These are phyloP conservation scores for Meiosimyza platycephala DNA, from an alignment of 2,888 invertebrate genomes.

Conservation along the genomic window DNA sequence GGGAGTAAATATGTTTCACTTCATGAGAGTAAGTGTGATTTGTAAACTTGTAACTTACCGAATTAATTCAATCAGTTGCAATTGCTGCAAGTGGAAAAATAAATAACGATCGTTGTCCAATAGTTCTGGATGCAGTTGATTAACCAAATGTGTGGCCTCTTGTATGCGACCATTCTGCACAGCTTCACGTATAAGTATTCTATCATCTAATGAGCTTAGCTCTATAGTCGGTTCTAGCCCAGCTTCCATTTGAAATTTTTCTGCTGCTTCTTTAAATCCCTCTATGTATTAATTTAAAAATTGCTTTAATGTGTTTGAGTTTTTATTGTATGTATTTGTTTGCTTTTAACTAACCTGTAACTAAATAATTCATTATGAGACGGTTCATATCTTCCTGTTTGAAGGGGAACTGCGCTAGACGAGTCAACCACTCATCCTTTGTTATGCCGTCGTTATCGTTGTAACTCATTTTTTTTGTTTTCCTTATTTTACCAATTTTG, in stretches of 20 bases:
- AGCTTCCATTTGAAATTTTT: conserved; percentile 95
- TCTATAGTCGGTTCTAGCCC: conserved; percentile 84
- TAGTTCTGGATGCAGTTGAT: conserved; percentile 93
- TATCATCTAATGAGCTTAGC: conserved; percentile 87
- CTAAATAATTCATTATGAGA: conserved; percentile 98
- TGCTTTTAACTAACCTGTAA: conserved; percentile 78
- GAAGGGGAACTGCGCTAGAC: conserved; percentile 74
- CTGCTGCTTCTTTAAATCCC: conserved; percentile 96
- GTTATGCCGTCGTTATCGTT: conserved; percentile 63
- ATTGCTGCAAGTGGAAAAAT: conserved; percentile 89
- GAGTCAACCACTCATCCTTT: conserved; percentile 66
- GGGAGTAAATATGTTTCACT: no score
- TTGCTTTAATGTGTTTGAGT: neutral
- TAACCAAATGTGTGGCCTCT: conserved; percentile 93
- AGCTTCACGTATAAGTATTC: conserved; percentile 92
- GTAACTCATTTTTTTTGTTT: conserved; percentile 65
- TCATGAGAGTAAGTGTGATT: no score
- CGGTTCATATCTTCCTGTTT: conserved; percentile 95
- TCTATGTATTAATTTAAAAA: conserved; percentile 72
- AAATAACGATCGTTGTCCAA: conserved; percentile 95
- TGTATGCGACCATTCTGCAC: conserved; percentile 93
- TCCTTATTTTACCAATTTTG: conserved; percentile 65
- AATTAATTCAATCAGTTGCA: conserved; percentile 66
- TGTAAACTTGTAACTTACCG: conserved; percentile 48
- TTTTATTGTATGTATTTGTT: neutral